phyloP scores from a whole-genome alignment of 2,888 invertebrate genomes.

The Leptinotarsa rubiginosa region DNA sequence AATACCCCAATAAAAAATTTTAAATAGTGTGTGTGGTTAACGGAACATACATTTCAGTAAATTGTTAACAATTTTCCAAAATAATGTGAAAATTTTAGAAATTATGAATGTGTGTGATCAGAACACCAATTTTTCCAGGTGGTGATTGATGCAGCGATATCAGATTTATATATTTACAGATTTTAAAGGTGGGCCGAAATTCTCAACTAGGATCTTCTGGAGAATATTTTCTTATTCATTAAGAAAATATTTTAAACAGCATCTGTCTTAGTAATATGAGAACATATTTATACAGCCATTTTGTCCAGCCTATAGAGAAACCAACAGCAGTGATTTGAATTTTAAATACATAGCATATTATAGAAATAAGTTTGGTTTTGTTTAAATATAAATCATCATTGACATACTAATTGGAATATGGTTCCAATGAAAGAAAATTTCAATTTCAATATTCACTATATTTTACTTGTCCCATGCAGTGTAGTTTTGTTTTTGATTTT shows the following conservation, averaged over 20 bases:
- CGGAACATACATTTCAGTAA: too few relatives aligned
- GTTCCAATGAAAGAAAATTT: slow-evolving; percentile 35
- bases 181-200: slow-evolving; percentile 57
- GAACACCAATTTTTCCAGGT: slow-evolving; percentile 52
- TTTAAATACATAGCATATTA: slow-evolving; percentile 28
- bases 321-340: slow-evolving; percentile 30
- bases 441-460: slow-evolving; percentile 39
- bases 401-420: slow-evolving; percentile 37
- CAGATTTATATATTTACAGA: slow-evolving; percentile 64
- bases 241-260: slow-evolving; percentile 51
- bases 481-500: slow-evolving; percentile 19
- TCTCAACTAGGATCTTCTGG: slow-evolving; percentile 49
- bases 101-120: slow-evolving; percentile 34
- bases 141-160: slow-evolving; percentile 58
- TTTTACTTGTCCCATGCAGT: slow-evolving; percentile 29
- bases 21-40: too few relatives aligned
- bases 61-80: too few relatives aligned
- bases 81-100: neutral
- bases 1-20: too few relatives aligned
- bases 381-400: slow-evolving; percentile 34
- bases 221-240: slow-evolving; percentile 52
- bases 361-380: slow-evolving; percentile 48
- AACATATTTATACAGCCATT: slow-evolving; percentile 43
- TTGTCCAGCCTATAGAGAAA: slow-evolving; percentile 36
- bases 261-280: slow-evolving; percentile 50